phyloP scores from a whole-genome alignment of 1,140 invertebrate genomes.

The Meloidogyne floridensis region DNA sequence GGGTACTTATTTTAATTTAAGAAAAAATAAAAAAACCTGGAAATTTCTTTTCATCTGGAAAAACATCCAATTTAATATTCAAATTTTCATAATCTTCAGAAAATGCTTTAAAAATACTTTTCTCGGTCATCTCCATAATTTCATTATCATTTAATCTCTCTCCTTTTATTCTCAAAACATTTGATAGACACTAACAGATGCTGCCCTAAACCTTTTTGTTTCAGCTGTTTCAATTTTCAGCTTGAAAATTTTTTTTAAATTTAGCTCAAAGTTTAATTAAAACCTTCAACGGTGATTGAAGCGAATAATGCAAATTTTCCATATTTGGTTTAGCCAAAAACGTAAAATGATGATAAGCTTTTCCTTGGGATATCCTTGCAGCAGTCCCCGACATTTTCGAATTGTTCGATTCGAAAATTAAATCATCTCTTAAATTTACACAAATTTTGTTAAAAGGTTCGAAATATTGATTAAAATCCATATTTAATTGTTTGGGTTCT shows the following conservation, averaged over 20 bases:
- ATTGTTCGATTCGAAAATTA: slow-evolving; percentile 53
- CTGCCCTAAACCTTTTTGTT: slow-evolving; percentile 54
- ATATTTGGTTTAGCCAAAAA: slow-evolving; percentile 56
- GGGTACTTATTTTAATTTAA: no score
- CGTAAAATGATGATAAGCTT: slow-evolving; percentile 63
- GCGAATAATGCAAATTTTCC: slow-evolving; percentile 33
- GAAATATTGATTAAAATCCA: slow-evolving; percentile 32
- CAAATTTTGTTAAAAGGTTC: not conserved
- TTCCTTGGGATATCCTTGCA: slow-evolving; percentile 53
- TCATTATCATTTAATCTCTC: not conserved
- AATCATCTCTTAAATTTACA: slow-evolving; percentile 54
- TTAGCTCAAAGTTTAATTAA: not conserved
- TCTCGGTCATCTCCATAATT: not conserved
- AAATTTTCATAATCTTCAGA: slow-evolving; percentile 21
- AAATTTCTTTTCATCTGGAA: not conserved
- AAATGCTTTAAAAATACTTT: slow-evolving; percentile 22
- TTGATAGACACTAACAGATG: slow-evolving; percentile 54
- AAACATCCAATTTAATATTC: slow-evolving; percentile 7
- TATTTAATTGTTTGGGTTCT: slow-evolving; percentile 47
- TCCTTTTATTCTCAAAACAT: not conserved
- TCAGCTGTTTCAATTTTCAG: slow-evolving; percentile 59
- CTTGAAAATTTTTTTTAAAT: slow-evolving; percentile 21
- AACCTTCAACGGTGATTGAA: slow-evolving; percentile 48
- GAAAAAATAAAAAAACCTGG: not conserved
- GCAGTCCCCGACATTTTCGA: slow-evolving; percentile 63